Conservation (phyloP, 2,113 vertebrate genomes). For the Suricata suricatta region DNA sequence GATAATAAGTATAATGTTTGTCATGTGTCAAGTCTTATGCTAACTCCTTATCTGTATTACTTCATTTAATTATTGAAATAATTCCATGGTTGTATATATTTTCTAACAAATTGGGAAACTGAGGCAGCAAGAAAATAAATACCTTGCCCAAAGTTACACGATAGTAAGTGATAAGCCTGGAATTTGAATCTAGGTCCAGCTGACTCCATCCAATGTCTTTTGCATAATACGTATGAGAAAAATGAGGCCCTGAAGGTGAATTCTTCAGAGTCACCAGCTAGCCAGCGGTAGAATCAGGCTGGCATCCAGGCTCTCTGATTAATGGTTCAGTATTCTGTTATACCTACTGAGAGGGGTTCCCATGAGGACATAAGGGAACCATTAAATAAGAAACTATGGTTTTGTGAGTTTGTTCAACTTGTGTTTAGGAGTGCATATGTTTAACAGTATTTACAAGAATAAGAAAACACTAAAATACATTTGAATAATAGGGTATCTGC, state of each 20-base stretch:
- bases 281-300: neutral
- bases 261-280: neutral
- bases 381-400: neutral
- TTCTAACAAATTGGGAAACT: neutral
- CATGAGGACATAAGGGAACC: neutral
- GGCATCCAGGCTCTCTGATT: neutral
- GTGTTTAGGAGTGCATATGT: neutral
- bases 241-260: neutral
- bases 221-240: neutral
- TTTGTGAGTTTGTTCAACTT: neutral
- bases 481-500: neutral
- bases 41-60: neutral
- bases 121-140: neutral
- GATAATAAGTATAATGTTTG: neutral
- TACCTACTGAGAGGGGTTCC: neutral
- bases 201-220: neutral
- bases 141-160: neutral
- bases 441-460: neutral
- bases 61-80: constrained; percentile 26
- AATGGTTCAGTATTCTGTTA: neutral
- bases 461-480: neutral
- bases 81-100: neutral
- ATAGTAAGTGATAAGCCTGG: neutral
- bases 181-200: neutral
- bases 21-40: neutral